Evolutionary conservation across 2,888 invertebrate genomes (phyloP), one percentile per base, ranked within the genome.

Genomic region (Crossocerus cetratus): DNA sequence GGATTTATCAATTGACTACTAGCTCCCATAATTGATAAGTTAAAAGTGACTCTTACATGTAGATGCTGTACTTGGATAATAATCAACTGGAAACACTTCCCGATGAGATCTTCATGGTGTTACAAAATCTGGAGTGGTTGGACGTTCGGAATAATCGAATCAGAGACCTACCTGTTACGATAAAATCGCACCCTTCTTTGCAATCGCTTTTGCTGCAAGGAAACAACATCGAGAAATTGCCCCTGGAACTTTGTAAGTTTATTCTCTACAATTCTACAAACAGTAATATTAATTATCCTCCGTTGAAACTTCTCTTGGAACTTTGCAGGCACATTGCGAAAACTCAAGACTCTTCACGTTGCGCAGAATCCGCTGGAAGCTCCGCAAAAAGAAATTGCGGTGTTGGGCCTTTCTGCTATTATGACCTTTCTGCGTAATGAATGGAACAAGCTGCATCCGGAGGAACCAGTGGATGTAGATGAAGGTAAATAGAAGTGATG

Each of bases 171-270:
- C 94, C 95, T 1, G 88, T 84, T 72, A 91, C 91, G 2, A 91
- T 95, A 20, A 92, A 92, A 72, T 87, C 92, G 76, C 94, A 95
- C 79, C 86, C 86, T 60, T 88, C 86, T 76, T 91, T 95, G 21
- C 93, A 94, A 63, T 94, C 94, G 72, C 86, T 95, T 64, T 89
- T 95, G 20, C 86, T 95, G 42, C 93, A 94, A 87, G 93, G 93
- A 81, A 95, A 95, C 85, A 90, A 91, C 74, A 85, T 95, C 23
- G 91, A 92, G 64, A 87, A 89, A 66, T 86, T 95, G 55, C 94
- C 94, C 0, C 90, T 93, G 64, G 94, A 94, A 90, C 86, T 95
- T 14, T 93, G 94, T 86, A 92, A 76, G 76, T 49, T 49, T 21
- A 18, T 23, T 49, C 21, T 8, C 21, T 23, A 14, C 0, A 54